Base-by-base conservation (phyloP, 2,113 vertebrate genomes). In the Coptodon bakossiorum region DNA sequence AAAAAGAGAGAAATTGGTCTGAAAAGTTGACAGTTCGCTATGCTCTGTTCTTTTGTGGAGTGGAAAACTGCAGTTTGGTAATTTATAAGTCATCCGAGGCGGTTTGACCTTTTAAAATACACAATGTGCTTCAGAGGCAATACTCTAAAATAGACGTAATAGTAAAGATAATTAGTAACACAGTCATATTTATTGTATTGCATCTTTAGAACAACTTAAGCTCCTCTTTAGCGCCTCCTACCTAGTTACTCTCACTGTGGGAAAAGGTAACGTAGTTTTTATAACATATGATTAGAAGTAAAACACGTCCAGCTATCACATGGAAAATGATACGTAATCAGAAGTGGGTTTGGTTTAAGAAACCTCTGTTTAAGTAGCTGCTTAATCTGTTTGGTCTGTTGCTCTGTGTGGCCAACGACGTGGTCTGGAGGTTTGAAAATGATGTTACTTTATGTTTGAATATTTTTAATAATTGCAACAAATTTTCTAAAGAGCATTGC, bases 11-110 rank as follows among this genome's bases (percentile, higher is more conserved):
- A 73, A 22, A 3, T 88, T 84, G 79, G 5, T 2, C 9, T 19
- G 78, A 82, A 90, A 91, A 91, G 87, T 93, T 92, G 59, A 73
- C 73, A 85, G 24, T 85, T 40, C n/a, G 82, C 61, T 48, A 7
- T 53, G 22, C 85, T 91, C 31, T 45, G 40, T 34, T 85, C 57
- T 81, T 10, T 79, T 48, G 53, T 57, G 13, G n/a, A 10, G 9
- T 56, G 34, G 36, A 31, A 56, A 85, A 83, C 57, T 43, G 16
- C 11, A 7, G 24, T 76, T 17, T 40, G 48, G 48, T 45, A 1
- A 59, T 66, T 54, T 11, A 24, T 52, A 24, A 38, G 22, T 13
- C 4, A 19, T 7, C 4, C 5, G 11, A 9, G 1, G 36, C 53
- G 24, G 3, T 36, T 9, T 2, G 5, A 3, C 3, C 3, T 40